These are phyloP conservation scores for Ara ararauna DNA, from an alignment of 2,797 vertebrate species.

Conservation along the genomic window DNA sequence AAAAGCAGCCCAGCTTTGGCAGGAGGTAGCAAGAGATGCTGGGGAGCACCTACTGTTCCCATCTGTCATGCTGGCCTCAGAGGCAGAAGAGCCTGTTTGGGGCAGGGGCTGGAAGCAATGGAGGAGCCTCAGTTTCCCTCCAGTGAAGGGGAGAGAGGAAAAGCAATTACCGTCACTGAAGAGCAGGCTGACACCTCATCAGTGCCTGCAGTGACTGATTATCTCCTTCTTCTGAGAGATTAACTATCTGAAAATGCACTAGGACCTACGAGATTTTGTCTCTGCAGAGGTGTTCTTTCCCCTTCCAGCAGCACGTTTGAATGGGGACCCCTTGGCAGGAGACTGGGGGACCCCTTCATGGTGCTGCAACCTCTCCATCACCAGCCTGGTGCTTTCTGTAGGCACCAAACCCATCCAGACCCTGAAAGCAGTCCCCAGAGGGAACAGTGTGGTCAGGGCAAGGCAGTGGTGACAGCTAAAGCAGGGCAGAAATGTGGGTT, in stretches of 20 bases:
- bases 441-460: rapidly evolving
- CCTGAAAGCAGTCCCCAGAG: not conserved
- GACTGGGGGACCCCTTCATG: rapidly evolving
- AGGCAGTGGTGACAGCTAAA: not conserved
- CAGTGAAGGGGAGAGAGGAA: not conserved
- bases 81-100: not conserved
- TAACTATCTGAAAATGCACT: constrained; percentile 27
- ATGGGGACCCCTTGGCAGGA: rapidly evolving
- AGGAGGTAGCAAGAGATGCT: not conserved
- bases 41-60: not conserved
- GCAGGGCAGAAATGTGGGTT: not conserved
- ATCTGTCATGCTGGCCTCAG: not conserved
- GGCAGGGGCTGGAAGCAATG: not conserved
- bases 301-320: not conserved
- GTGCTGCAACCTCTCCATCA: not conserved
- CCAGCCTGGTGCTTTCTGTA: not conserved
- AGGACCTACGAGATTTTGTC: not conserved
- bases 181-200: constrained; percentile 38
- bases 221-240: constrained; percentile 40
- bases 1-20: not conserved
- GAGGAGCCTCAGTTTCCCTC: not conserved
- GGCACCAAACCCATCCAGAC: not conserved
- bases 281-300: not conserved
- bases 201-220: constrained; percentile 40
- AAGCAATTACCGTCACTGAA: not conserved